phyloP scores from a whole-genome alignment of 2,797 vertebrate species.

The Gymnocypris eckloni region DNA sequence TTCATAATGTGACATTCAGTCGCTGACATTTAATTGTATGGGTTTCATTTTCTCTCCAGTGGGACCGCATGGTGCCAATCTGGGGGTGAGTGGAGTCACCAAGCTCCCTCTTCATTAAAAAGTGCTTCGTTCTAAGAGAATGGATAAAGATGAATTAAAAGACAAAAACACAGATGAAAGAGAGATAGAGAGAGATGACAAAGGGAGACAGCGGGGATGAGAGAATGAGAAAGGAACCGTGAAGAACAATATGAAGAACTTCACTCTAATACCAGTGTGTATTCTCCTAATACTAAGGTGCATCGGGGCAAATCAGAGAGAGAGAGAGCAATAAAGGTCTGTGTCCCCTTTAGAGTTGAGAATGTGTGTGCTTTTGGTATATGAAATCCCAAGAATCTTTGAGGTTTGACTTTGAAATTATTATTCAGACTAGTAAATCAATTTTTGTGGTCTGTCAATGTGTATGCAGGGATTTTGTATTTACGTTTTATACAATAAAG shows the following conservation, averaged over 20 bases:
- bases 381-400: slow-evolving; percentile 1
- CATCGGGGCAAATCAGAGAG: background rate
- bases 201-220: slow-evolving; percentile 12
- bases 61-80: background rate
- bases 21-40: slow-evolving; percentile 27
- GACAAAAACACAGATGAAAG: background rate
- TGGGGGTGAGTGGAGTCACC: background rate
- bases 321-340: slow-evolving; percentile 13
- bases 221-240: slow-evolving; percentile 1
- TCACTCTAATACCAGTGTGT: slow-evolving; percentile 25
- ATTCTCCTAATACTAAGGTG: slow-evolving; percentile 35
- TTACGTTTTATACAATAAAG: background rate
- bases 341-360: background rate
- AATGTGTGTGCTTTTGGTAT: background rate
- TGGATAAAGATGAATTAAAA: slow-evolving; percentile 28
- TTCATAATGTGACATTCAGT: background rate
- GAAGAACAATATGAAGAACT: slow-evolving; percentile 12
- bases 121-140: slow-evolving; percentile 27
- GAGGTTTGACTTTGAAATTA: background rate
- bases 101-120: slow-evolving; percentile 50
- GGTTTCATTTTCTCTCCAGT: slow-evolving; percentile 28
- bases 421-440: background rate
- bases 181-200: slow-evolving; percentile 4
- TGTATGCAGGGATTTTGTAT: background rate
- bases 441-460: background rate